Base-by-base conservation (phyloP, 1,140 invertebrate genomes). In the Anoplolepis gracilipes region DNA sequence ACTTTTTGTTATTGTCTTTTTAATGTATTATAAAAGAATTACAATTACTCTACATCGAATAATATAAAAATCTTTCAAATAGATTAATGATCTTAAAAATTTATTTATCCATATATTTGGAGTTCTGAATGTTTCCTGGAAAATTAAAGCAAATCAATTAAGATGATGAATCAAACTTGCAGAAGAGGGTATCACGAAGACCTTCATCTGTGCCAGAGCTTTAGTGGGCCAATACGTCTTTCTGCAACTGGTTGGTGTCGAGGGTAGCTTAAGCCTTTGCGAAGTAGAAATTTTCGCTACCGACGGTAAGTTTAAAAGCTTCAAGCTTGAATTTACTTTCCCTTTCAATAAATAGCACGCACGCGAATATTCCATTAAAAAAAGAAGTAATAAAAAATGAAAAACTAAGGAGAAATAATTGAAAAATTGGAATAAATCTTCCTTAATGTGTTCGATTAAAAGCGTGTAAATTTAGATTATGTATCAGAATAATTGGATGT, bases 231-330 rank as follows among this genome's bases (percentile, higher is more conserved):
- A 98, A 89, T 97, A 97, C 91, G 98, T 99, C 39, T 98, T 97
- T 92, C 95, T 99, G 28, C 98, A 98, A 94, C 96, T 98, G 72
- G 98, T 98, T 1, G 98, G 98, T 0, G 97, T 98, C 1, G 98
- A 99, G 94, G 98, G 98, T 25, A 98, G 98, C 11, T 94, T 99
- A 19, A 98, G 98, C 7, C 94, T 99, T 0, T 99, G 98, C 92
- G 98, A 99, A 95, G 98, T 99, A 1, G 97, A 98, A 95, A 97
- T 98, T 1, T 99, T 98, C 91, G 98, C 98, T 2, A 98, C 98
- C 19, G 97, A 98, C 94, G 98, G 97, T 98, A 94, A 95, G 94
- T 91, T 30, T 0, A 57, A 22, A n/a, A 42, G 2, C 10, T 67
- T 5, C 1, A 30, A 33, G 6, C 1, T 19, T 2, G 19, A 28